phyloP scores from a whole-genome alignment of 1,140 invertebrate genomes.

The Drosophila miranda region DNA sequence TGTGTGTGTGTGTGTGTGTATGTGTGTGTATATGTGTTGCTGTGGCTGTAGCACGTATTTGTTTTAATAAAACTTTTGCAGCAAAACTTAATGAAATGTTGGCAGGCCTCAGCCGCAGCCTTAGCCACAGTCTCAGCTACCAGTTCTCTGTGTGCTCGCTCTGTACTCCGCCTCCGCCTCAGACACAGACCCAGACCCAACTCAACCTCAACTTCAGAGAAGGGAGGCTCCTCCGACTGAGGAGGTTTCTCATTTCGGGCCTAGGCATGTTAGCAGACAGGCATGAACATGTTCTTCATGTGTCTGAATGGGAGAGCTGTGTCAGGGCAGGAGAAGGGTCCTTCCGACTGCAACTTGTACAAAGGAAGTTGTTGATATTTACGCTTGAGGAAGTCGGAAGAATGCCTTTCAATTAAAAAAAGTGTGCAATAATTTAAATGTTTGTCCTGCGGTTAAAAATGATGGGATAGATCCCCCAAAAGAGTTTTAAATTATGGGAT shows the following conservation, averaged over 20 bases:
- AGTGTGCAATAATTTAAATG: conserved; percentile 60
- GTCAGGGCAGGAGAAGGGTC: conserved; percentile 1
- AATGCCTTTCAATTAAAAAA: conserved; percentile 78
- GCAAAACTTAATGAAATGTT: conserved; percentile 81
- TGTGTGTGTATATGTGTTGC: conserved; percentile 39
- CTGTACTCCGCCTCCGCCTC: too few species aligned
- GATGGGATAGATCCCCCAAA: neutral
- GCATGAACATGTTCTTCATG: conserved; percentile 36
- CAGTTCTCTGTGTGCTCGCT: conserved; percentile 14
- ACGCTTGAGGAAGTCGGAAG: conserved; percentile 67
- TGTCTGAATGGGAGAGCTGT: conserved; percentile 41
- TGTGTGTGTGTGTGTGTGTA: conserved; percentile 32
- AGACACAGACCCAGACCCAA: neutral
- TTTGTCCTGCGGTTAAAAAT: conserved; percentile 31
- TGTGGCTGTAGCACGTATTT: conserved; percentile 71
- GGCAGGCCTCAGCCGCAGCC: conserved; percentile 57
- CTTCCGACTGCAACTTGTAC: conserved; percentile 39
- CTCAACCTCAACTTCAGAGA: neutral
- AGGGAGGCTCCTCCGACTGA: too few species aligned
- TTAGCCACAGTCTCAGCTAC: conserved; percentile 13
- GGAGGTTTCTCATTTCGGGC: conserved; percentile 26
- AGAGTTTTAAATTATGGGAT: conserved; percentile 20
- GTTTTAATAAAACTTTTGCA: conserved; percentile 80
- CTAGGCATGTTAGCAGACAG: conserved; percentile 41
- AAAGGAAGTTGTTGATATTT: conserved; percentile 77